Base-by-base conservation (phyloP, 2,888 invertebrate genomes). In the Eugnorisma glareosa region DNA sequence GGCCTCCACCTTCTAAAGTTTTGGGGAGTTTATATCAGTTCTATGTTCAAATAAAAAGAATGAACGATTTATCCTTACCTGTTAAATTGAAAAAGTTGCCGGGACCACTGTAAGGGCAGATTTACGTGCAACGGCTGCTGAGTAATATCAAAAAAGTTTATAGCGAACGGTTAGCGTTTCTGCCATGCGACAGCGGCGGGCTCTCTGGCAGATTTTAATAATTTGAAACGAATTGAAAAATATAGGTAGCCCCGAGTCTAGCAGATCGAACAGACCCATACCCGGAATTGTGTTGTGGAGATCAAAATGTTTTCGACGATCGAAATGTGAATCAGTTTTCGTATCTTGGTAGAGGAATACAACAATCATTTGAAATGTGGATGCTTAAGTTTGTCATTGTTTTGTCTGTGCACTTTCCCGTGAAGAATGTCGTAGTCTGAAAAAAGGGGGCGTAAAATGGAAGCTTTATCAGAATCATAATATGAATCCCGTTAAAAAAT, bases 1-100 rank as follows among this genome's bases (percentile, higher is more conserved):
- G 89, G 89, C 87, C 90, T 89, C 91, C 88, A 89, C 89, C 89
- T 92, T 90, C 91, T 89, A 89, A 95, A 94, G 90, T 94, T 95
- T 93, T 91, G 88, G 89, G 92, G 93, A 95, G 94, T 95, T 95
- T 95, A 95, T 96, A 95, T 95, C 94, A 95, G 94, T 95, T 95
- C 95, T 94, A 94, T 95, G 95, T 95, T 94, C 94, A 95, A 96
- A 95, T 96, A 96, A 96, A 96, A 96, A 96, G 95, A 95, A 95
- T 95, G 94, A 95, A 96, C 95, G 96, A 96, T 96, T 96, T 96
- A 96, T 96, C 94, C 95, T 94, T 95, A 96, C 96, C 96, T 96
- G 96, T 96, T 96, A 96, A 96, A 96, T 96, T 96, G 96, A 96
- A 96, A 96, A 96, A 96, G 96, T 96, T 96, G 91, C 94, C 88